A percentile compares a stretch with the other conserved stretches of the same genome.
These are phyloP conservation scores for Yoshiicerus persimilis DNA, from an alignment of 1,140 invertebrate genomes.

Conservation along the genomic window DNA sequence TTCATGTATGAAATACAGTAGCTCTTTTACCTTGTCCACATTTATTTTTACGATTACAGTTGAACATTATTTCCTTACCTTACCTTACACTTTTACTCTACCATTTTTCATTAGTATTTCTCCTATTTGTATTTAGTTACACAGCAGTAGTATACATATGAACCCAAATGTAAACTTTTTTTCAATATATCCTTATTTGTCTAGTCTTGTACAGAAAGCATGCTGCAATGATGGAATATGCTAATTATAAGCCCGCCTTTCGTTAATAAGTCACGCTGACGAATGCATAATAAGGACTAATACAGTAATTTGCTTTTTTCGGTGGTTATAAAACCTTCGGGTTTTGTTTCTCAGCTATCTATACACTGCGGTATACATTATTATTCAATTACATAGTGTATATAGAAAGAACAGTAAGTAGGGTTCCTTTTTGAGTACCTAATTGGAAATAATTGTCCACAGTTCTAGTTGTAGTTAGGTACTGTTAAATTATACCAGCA, in stretches of 20 bases:
- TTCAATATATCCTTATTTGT: background rate
- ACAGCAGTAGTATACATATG: no score
- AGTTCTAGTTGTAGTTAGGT: background rate
- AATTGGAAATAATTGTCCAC: background rate
- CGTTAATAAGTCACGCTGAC: background rate
- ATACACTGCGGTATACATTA: no score
- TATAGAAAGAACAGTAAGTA: background rate
- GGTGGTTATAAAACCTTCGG: background rate
- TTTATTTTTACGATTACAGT: background rate
- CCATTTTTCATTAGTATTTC: background rate
- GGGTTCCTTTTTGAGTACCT: background rate
- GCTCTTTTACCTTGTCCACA: background rate
- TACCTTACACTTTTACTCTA: background rate
- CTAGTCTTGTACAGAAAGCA: background rate
- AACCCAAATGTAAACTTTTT: no score
- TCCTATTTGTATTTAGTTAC: no score
- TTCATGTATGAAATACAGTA: background rate
- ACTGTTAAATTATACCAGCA: background rate
- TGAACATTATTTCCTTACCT: background rate
- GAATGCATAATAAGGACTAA: constrained; percentile 13
- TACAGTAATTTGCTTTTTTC: background rate
- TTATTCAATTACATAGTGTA: background rate
- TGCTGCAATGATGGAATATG: background rate
- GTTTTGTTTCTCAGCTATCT: background rate
- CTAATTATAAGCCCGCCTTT: background rate